Conservation (phyloP, 2,888 invertebrate genomes). For the Cartodere bifasciata region DNA sequence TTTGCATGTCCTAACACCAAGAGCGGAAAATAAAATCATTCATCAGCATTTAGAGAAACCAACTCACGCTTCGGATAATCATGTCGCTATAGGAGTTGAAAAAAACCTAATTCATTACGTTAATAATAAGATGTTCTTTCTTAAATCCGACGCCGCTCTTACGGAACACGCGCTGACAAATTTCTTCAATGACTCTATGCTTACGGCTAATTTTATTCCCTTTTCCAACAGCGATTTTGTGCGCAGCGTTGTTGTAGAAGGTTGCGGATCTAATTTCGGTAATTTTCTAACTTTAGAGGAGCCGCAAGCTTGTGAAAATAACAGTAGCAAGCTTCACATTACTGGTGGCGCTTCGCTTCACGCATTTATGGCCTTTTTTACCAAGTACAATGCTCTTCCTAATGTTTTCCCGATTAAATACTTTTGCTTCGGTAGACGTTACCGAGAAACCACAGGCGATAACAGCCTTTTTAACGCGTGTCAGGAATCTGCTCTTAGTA, state of each 20-base stretch:
- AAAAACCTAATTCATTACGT: constrained; percentile 44
- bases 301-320: constrained; percentile 40
- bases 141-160: constrained; percentile 53
- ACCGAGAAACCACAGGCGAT: constrained; percentile 37
- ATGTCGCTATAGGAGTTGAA: constrained; percentile 42
- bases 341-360: constrained; percentile 62
- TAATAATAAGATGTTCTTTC: constrained; percentile 47
- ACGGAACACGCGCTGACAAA: constrained; percentile 53
- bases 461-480: constrained; percentile 48
- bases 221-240: constrained; percentile 69
- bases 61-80: constrained; percentile 32
- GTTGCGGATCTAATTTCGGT: constrained; percentile 48
- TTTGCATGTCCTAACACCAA: constrained; percentile 51
- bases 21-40: constrained; percentile 23
- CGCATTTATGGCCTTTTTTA: constrained; percentile 60
- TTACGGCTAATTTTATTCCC: constrained; percentile 43
- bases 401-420: constrained; percentile 55
- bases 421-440: constrained; percentile 59
- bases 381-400: constrained; percentile 50
- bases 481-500: constrained; percentile 55
- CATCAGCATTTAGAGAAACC: constrained; percentile 26
- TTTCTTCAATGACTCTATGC: constrained; percentile 37
- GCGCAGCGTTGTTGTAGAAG: constrained; percentile 62
- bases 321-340: constrained; percentile 51
- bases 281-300: constrained; percentile 49